Conservation (phyloP, 2,888 invertebrate species). For the Formica aserva region DNA sequence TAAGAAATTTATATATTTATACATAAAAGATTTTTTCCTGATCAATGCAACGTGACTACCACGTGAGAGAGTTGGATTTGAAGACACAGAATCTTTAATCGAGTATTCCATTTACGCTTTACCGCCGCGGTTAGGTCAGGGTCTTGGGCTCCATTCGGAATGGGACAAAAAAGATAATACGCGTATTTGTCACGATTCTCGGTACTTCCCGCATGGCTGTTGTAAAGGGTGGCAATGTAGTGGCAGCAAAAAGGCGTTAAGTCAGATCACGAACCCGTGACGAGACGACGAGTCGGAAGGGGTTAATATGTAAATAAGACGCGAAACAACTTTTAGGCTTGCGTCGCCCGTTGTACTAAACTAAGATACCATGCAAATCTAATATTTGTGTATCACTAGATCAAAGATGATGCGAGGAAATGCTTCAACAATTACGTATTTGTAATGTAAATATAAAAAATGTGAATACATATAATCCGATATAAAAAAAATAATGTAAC, state of each 20-base stretch:
- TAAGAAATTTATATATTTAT: conserved; percentile 18
- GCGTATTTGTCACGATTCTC: conserved; percentile 64
- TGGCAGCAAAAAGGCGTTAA: conserved; percentile 83
- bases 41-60: conserved; percentile 49
- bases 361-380: conserved; percentile 26
- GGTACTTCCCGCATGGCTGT: conserved; percentile 57
- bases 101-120: conserved; percentile 46
- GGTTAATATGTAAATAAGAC: conserved; percentile 83
- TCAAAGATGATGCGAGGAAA: conserved; percentile 3
- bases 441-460: neutral
- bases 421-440: neutral
- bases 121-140: conserved; percentile 34
- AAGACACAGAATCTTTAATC: conserved; percentile 18
- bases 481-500: neutral
- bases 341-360: conserved; percentile 11
- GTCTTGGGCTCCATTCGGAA: conserved; percentile 32
- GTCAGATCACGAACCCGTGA: conserved; percentile 81
- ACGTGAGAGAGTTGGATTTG: conserved; percentile 48
- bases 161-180: conserved; percentile 56
- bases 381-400: conserved; percentile 23
- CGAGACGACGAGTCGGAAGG: conserved; percentile 70
- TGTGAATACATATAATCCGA: neutral
- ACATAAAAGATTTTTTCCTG: neutral
- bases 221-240: conserved; percentile 57
- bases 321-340: conserved; percentile 36